A percentile compares a stretch with the other conserved stretches of the same genome.
These are phyloP conservation scores for Harlomillsia oculata DNA, from an alignment of 1,140 invertebrate genomes.

Conservation along the genomic window DNA sequence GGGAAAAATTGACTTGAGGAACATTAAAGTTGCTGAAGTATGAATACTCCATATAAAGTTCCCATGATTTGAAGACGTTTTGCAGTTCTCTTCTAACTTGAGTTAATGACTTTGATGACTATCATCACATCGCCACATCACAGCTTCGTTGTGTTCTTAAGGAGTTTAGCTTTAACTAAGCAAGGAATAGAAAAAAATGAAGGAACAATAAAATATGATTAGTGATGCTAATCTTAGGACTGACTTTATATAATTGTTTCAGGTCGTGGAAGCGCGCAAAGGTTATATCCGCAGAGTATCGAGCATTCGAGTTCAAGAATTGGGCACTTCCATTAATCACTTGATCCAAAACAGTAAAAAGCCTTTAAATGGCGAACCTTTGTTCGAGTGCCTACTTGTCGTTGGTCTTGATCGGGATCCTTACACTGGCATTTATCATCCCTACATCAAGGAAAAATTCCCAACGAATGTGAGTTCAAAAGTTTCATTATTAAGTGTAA, in stretches of 20 bases:
- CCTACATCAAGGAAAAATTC: slow-evolving; percentile 57
- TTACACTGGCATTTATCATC: slow-evolving; percentile 41
- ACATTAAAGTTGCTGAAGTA: too few species aligned
- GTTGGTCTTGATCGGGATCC: slow-evolving; percentile 50
- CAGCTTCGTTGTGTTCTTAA: too few species aligned
- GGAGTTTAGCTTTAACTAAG: too few species aligned
- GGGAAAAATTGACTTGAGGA: too few species aligned
- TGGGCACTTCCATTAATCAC: slow-evolving; percentile 34
- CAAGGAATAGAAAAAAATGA: too few species aligned
- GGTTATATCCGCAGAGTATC: slow-evolving; percentile 51
- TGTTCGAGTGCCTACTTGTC: slow-evolving; percentile 56
- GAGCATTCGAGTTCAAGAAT: slow-evolving; percentile 41
- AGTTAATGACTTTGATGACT: too few species aligned
- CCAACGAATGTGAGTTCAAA: slow-evolving; percentile 50
- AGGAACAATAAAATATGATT: neutral
- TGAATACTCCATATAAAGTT: too few species aligned
- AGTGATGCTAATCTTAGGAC: neutral
- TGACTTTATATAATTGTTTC: neutral
- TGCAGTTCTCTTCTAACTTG: too few species aligned
- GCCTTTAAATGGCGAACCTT: slow-evolving; percentile 39
- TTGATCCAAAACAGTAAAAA: slow-evolving; percentile 36
- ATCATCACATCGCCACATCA: too few species aligned
- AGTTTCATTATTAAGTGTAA: neutral
- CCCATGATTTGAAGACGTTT: too few species aligned
- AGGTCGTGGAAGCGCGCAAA: slow-evolving; percentile 50